Evolutionary conservation across 2,797 vertebrate genomes (phyloP).

Genomic region (Apogon hyalosoma): DNA sequence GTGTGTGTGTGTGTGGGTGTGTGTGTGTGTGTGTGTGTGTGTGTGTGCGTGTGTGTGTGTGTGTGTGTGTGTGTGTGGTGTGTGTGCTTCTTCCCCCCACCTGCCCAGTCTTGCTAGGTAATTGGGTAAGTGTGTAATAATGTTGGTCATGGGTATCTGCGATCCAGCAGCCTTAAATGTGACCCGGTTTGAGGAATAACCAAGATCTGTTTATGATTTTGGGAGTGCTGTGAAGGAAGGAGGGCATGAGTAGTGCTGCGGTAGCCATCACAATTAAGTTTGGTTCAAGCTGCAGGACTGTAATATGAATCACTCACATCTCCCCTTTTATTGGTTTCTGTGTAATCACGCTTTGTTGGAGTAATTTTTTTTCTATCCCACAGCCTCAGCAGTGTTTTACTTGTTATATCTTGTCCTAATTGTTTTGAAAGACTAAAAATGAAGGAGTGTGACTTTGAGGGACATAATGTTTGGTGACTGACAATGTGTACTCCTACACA

Average conservation of each 20-base stretch:
- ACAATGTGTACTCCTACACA: slow-evolving; percentile 12
- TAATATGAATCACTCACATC: slow-evolving; percentile 60
- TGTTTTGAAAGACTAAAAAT: slow-evolving; percentile 29
- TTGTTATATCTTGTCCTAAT: slow-evolving; percentile 30
- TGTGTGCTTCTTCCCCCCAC: slow-evolving; percentile 3
- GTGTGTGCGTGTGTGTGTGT: too few species aligned
- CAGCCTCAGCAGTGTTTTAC: slow-evolving; percentile 22
- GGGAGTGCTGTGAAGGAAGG: slow-evolving; percentile 21
- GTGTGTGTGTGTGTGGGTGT: too few species aligned
- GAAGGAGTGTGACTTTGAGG: slow-evolving; percentile 24
- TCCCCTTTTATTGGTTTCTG: slow-evolving; percentile 51
- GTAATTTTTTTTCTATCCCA: slow-evolving; percentile 32
- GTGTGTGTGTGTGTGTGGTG: slow-evolving; percentile 10
- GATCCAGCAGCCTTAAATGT: slow-evolving; percentile 56
- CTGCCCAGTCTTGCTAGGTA: slow-evolving; percentile 62
- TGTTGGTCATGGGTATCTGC: slow-evolving; percentile 80
- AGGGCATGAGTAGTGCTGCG: slow-evolving; percentile 21
- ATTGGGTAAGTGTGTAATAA: slow-evolving; percentile 79
- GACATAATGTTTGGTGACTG: slow-evolving; percentile 25
- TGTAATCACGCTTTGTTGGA: slow-evolving; percentile 43
- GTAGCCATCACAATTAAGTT: slow-evolving; percentile 57
- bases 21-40: too few species aligned
- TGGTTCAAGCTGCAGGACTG: slow-evolving; percentile 48
- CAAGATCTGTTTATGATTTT: slow-evolving; percentile 71
- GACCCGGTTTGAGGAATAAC: slow-evolving; percentile 62